These are phyloP conservation scores for Sinodicranocentrus sp. DNA, from an alignment of 2,888 invertebrate genomes.

Conservation along the genomic window DNA sequence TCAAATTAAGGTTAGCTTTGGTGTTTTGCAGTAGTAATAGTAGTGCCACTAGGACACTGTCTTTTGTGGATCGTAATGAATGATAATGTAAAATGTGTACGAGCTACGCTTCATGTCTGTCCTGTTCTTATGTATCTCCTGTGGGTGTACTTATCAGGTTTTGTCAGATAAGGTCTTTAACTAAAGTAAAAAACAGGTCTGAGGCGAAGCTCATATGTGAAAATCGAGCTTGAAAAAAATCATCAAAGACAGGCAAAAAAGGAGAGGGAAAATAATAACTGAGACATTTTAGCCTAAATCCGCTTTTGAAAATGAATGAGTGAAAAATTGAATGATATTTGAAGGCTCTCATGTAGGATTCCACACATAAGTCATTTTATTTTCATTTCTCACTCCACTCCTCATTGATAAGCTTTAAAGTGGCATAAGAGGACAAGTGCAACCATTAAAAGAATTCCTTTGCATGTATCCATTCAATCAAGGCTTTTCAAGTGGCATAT, in stretches of 20 bases:
- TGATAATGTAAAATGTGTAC: neutral
- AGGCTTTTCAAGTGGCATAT: conserved; percentile 4
- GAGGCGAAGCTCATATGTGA: conserved; percentile 5
- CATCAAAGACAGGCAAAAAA: neutral
- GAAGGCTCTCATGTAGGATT: conserved; percentile 9
- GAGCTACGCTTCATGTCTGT: neutral
- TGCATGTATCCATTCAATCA: no score
- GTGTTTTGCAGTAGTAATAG: neutral
- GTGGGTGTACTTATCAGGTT: conserved; percentile 33
- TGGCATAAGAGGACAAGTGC: conserved; percentile 1
- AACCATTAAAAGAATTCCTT: no score
- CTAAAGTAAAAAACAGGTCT: neutral
- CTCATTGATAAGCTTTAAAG: neutral
- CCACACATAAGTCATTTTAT: no score
- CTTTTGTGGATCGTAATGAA: neutral
- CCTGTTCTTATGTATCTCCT: neutral
- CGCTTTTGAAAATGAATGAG: neutral
- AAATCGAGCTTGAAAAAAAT: neutral
- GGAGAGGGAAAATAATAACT: conserved; percentile 14
- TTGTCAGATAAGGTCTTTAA: neutral
- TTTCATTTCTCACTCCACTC: no score
- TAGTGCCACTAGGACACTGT: conserved; percentile 20
- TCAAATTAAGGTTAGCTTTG: conserved; percentile 37
- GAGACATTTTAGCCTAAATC: conserved; percentile 8
- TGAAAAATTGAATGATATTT: conserved; percentile 7